phyloP scores from a whole-genome alignment of 2,113 vertebrate species.

The Phyllopteryx taeniolatus region DNA sequence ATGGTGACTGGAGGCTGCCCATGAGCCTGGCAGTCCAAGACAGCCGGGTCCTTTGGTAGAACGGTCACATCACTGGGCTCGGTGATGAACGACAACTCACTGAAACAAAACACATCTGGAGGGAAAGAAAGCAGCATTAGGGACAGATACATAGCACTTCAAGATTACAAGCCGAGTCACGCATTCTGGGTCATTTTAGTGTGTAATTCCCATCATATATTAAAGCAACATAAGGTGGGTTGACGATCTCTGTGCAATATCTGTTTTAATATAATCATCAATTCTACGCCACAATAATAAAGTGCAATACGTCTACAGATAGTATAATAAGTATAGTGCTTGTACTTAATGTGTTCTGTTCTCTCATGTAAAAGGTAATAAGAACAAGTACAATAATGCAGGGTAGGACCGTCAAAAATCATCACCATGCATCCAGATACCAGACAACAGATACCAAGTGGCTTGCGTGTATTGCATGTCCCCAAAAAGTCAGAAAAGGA shows the following conservation, averaged over 20 bases:
- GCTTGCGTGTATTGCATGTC: background rate
- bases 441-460: background rate
- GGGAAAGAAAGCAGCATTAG: constrained; percentile 14
- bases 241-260: background rate
- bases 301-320: background rate
- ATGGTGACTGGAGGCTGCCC: constrained; percentile 86
- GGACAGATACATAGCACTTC: background rate
- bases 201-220: background rate
- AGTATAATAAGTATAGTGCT: background rate
- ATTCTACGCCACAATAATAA: background rate
- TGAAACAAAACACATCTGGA: constrained; percentile 83
- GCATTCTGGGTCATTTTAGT: background rate
- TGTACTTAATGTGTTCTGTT: no score
- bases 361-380: no score
- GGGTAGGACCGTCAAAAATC: no score
- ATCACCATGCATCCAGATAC: background rate
- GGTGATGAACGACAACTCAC: constrained; percentile 87
- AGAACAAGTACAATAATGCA: no score
- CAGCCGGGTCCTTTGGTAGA: constrained; percentile 75
- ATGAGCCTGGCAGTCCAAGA: constrained; percentile 87
- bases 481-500: background rate
- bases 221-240: background rate
- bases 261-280: background rate
- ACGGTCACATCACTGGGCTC: constrained; percentile 85
- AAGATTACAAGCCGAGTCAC: background rate